Base-by-base conservation (phyloP, 2,888 invertebrate genomes). In the Ennomos fuscantarius region DNA sequence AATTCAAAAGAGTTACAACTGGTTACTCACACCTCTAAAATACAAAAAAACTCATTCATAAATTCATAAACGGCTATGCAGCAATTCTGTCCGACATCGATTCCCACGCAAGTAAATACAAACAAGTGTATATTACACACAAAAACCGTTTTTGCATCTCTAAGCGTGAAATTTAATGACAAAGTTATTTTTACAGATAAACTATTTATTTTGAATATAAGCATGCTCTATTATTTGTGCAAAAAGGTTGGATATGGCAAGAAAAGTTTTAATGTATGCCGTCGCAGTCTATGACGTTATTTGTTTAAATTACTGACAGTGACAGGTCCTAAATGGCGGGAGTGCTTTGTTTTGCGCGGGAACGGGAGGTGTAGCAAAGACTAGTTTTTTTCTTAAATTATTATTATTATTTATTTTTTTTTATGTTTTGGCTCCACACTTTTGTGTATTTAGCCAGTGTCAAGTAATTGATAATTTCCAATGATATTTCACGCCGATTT, bases 291-390 rank as follows among this genome's bases (percentile, higher is more conserved):
- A 48, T 62, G 61, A 8, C 13, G 41, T 51, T 55, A 52, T 66
- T 69, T 72, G 61, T 62, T 65, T 63, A 54, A 60, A 63, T 48
- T 51, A 31, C 54, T 62, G 66, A 64, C 66, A 67, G 61, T 70
- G 68, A 70, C 69, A 65, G 55, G 48, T 64, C 31, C 15, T 39
- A 61, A 65, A 59, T 59, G 62, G 65, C 68, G 67, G 69, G 63
- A 53, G 49, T 36, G 48, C 41, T 63, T 72, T 70, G 61, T 65
- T 66, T 65, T 63, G 52, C 55, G 60, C 55, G 55, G 64, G 61
- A 65, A 63, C 37, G 46, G 33, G 13, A 34, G 11, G 24, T 24
- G 46, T 9, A n/a, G n/a, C n/a, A n/a, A n/a, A n/a, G n/a, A n/a
- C n/a, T n/a, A n/a, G n/a, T 40, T 40, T 40, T 9, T 40, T 40